phyloP scores from a whole-genome alignment of 2,113 vertebrate genomes.

The Sceloporus undulatus region DNA sequence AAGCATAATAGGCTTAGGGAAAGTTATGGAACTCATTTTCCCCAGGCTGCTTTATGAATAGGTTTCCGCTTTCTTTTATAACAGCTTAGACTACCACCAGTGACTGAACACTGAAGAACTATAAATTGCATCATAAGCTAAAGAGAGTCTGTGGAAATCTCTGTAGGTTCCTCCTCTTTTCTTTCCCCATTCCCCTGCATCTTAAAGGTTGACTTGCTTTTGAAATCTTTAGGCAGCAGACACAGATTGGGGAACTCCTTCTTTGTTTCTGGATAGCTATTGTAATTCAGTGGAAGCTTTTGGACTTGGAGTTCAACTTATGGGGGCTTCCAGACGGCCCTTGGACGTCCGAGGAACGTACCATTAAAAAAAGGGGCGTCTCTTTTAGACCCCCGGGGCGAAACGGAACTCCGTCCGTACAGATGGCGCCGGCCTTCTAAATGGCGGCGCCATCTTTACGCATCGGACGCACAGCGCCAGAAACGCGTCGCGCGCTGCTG shows the following conservation, averaged over 20 bases:
- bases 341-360: too few relatives aligned
- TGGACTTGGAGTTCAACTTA: slow-evolving; percentile 1
- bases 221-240: slow-evolving; percentile 18
- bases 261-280: background rate
- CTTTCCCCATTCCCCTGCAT: slow-evolving; percentile 63
- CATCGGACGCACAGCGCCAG: too few relatives aligned
- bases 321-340: too few relatives aligned
- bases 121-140: slow-evolving; percentile 63
- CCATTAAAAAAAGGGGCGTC: too few relatives aligned
- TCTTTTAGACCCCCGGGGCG: too few relatives aligned
- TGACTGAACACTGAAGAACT: slow-evolving; percentile 69
- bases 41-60: slow-evolving; percentile 70
- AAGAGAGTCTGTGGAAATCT: slow-evolving; percentile 55
- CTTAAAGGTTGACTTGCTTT: slow-evolving; percentile 70
- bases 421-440: too few relatives aligned
- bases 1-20: slow-evolving; percentile 65
- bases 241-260: background rate
- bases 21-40: slow-evolving; percentile 67
- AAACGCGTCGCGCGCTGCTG: too few relatives aligned
- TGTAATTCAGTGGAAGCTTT: background rate
- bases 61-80: slow-evolving; percentile 58
- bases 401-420: too few relatives aligned
- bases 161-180: slow-evolving; percentile 47
- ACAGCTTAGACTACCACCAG: slow-evolving; percentile 66
- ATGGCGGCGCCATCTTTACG: too few relatives aligned